Base-by-base conservation (phyloP, 2,113 vertebrate species). In the Rhagologus leucostigma region DNA sequence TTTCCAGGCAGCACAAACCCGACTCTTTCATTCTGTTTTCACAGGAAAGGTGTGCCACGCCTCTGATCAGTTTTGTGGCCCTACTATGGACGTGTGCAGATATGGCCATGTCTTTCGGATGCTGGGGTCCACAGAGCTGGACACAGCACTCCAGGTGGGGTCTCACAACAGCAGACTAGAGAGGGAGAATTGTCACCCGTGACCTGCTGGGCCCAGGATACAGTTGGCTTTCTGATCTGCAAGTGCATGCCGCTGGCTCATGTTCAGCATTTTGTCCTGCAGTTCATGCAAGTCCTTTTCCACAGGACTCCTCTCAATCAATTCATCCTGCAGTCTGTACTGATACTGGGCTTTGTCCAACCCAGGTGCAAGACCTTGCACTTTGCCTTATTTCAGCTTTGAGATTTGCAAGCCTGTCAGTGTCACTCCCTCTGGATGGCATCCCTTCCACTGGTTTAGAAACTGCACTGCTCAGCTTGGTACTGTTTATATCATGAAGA, bases 91-190 rank as follows among this genome's bases (percentile, higher is more conserved):
- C 41, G 8, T 69, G 21, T 17, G 4, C 15, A 59, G 17, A 24
- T 22, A 47, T 5, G 12, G 9, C 11, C 23, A 4, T 41, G 5
- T 44, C 10, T 35, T 65, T 30, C 11, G 59, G 4, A 24, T 68
- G 32, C 63, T 76, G 12, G 5, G 5, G 4, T 87, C 27, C 19
- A 8, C 6, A 24, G 16, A 49, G 12, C 21, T 84, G 57, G 32
- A 18, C 21, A 16, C 5, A 16, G 13, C 52, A 68, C 4, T 69
- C 8, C 11, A 37, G 16, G 5, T 37, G 3, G 20, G 21, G 6
- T 83, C 30, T 83, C 11, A n/a, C 0, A 5, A 26, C 14, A 60
- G 10, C 11, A 14, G 7, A 18, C 2, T 4, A 30, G n/a, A 37
- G 37, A 21, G 16, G 5, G 12, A 46, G 7, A 81, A 41, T 73